Conservation (phyloP, 1,140 invertebrate genomes). For the Lerema accius region DNA sequence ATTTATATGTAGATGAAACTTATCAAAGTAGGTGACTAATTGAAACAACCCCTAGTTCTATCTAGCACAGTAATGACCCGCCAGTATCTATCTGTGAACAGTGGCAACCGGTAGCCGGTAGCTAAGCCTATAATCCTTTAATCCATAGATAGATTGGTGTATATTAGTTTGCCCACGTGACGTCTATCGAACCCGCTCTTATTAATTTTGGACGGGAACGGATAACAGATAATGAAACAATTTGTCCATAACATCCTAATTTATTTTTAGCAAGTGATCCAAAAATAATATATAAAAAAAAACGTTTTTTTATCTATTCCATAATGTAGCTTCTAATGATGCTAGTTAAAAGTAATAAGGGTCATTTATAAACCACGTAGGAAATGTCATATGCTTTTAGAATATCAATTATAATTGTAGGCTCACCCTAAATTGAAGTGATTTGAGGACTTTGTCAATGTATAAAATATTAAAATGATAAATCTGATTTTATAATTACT, state of each 20-base stretch:
- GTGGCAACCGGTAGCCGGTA: constrained; percentile 14
- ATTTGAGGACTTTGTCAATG: too few relatives aligned
- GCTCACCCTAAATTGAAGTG: too few relatives aligned
- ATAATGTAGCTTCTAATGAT: too few relatives aligned
- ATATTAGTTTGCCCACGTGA: constrained; percentile 37
- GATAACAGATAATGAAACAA: background rate
- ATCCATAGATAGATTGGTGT: constrained; percentile 31
- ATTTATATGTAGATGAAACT: too few relatives aligned
- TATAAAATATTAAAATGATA: too few relatives aligned
- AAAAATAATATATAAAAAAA: too few relatives aligned
- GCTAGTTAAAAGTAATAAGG: too few relatives aligned
- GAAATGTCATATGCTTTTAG: too few relatives aligned
- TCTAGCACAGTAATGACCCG: background rate
- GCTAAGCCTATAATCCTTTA: constrained; percentile 32
- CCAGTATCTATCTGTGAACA: constrained; percentile 4
- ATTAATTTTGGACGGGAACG: background rate
- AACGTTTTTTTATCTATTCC: too few relatives aligned
- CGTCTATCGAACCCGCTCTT: background rate
- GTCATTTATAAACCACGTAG: too few relatives aligned
- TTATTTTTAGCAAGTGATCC: background rate
- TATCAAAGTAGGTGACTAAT: background rate
- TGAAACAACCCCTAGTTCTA: background rate
- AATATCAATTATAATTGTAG: too few relatives aligned
- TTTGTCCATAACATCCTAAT: background rate
- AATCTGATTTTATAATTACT: too few relatives aligned